Conservation (phyloP, 2,888 invertebrate species). For the Lottia scabra region DNA sequence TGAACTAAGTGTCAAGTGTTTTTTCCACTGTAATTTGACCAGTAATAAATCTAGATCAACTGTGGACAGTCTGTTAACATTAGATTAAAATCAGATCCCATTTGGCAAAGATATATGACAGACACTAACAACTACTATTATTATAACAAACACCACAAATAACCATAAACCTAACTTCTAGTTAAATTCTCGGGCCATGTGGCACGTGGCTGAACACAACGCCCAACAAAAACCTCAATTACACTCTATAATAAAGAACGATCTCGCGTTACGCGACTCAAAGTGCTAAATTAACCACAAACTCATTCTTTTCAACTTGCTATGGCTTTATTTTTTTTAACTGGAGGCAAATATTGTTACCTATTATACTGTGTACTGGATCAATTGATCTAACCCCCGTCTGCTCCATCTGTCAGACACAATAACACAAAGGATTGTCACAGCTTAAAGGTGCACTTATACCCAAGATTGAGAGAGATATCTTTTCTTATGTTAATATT, state of each 20-base stretch:
- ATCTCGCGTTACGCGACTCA: not conserved
- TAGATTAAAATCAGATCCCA: no score
- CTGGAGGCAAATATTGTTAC: not conserved
- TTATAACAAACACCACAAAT: no score
- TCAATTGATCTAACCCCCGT: not conserved
- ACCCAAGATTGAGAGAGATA: no score
- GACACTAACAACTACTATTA: no score
- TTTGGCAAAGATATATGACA: no score
- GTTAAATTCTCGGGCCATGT: not conserved
- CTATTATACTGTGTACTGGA: not conserved
- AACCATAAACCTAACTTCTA: not conserved
- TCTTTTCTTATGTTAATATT: no score
- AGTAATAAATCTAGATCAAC: no score
- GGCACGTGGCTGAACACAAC: not conserved
- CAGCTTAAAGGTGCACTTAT: not conserved
- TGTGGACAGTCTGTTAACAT: no score
- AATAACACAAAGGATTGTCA: constrained; percentile 3
- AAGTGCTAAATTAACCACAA: not conserved
- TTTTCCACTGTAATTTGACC: no score
- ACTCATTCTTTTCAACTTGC: not conserved
- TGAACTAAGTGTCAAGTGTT: no score
- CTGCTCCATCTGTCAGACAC: not conserved
- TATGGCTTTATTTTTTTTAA: not conserved
- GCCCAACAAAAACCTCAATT: not conserved
- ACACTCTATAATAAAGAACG: not conserved